These are phyloP conservation scores for Nomia melanderi DNA, from an alignment of 1,140 invertebrate genomes.

Conservation along the genomic window DNA sequence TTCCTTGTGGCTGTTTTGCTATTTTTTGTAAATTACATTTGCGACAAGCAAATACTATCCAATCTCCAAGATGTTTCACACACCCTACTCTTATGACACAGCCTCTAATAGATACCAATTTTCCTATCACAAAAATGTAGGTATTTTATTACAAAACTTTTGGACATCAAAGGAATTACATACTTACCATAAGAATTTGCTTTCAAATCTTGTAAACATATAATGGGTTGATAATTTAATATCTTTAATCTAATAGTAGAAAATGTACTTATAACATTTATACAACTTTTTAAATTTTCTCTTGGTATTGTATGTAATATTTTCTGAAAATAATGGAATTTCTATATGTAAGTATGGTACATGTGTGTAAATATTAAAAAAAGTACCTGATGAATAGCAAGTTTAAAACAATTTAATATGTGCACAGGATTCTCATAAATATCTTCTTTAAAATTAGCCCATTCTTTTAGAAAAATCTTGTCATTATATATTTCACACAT, in stretches of 20 bases:
- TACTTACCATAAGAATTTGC: slow-evolving; percentile 88
- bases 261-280: slow-evolving; percentile 70
- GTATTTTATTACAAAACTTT: slow-evolving; percentile 3
- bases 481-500: slow-evolving; percentile 84
- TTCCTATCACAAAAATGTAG: slow-evolving; percentile 82
- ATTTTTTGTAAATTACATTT: slow-evolving; percentile 70
- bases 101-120: slow-evolving; percentile 91
- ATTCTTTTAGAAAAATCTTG: slow-evolving; percentile 82
- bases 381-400: slow-evolving; percentile 88
- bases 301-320: slow-evolving; percentile 77
- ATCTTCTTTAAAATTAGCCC: slow-evolving; percentile 85
- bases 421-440: slow-evolving; percentile 85
- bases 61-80: slow-evolving; percentile 87
- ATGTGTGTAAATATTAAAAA: slow-evolving; percentile 18
- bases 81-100: slow-evolving; percentile 92
- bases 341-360: slow-evolving; percentile 31
- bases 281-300: slow-evolving; percentile 71
- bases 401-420: slow-evolving; percentile 85
- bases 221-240: slow-evolving; percentile 86
- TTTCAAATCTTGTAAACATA: slow-evolving; percentile 88
- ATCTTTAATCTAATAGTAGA: slow-evolving; percentile 84
- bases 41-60: slow-evolving; percentile 88
- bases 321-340: slow-evolving; percentile 67
- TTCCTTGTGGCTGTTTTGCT: slow-evolving; percentile 72
- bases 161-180: slow-evolving; percentile 28